phyloP scores from a whole-genome alignment of 2,888 invertebrate species.

The Tenthredo scrophulariae region DNA sequence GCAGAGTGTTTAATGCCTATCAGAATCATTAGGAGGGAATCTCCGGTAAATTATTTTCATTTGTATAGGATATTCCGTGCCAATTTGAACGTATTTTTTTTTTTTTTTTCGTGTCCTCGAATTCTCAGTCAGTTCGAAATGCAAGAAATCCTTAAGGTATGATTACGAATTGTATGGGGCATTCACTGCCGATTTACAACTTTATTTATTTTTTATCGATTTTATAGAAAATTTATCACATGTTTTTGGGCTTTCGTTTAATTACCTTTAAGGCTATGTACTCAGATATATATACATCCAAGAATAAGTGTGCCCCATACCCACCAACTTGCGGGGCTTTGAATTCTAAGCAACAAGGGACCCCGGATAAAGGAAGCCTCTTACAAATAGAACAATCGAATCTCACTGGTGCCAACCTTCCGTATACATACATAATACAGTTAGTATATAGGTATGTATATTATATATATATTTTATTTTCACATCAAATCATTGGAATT shows the following conservation, averaged over 20 bases:
- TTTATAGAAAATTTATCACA: background rate
- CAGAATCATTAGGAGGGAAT: background rate
- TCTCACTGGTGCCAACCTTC: background rate
- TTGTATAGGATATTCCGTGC: background rate
- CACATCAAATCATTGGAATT: background rate
- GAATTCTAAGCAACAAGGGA: conserved; percentile 29
- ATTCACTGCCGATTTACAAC: background rate
- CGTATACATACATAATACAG: background rate
- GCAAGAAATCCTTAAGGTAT: background rate
- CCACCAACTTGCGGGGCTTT: conserved; percentile 10
- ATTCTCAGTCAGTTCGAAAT: background rate
- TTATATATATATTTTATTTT: background rate
- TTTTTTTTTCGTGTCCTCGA: background rate
- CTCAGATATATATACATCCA: background rate
- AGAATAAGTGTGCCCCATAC: background rate
- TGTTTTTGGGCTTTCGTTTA: background rate
- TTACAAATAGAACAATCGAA: conserved; percentile 36
- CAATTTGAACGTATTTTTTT: background rate
- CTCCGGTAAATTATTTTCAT: background rate
- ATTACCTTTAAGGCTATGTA: conserved; percentile 12
- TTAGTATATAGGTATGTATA: background rate
- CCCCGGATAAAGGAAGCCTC: conserved; percentile 19
- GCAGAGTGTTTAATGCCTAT: background rate
- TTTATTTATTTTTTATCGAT: background rate
- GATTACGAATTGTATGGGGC: background rate